Evolutionary conservation across 2,797 vertebrate genomes (phyloP).

Genomic region (Protosalanx chinensis): DNA sequence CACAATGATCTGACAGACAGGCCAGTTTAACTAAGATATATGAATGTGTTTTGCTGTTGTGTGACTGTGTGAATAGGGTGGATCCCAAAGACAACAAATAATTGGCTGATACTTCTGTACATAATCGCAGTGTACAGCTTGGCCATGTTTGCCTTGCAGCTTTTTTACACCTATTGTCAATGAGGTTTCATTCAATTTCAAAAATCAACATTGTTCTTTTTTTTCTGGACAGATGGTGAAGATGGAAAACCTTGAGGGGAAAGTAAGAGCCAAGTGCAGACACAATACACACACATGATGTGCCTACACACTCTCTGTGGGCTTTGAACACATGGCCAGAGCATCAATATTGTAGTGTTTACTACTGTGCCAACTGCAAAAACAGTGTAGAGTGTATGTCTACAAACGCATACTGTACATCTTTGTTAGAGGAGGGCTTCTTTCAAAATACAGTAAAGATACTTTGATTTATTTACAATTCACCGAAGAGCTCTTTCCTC

Average conservation of each 20-base stretch:
- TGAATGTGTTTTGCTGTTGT: neutral
- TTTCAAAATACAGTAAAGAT: constrained; percentile 7
- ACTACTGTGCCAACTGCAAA: constrained; percentile 7
- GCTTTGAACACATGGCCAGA: constrained; percentile 17
- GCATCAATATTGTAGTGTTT: constrained; percentile 23
- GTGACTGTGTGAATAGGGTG: neutral
- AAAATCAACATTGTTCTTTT: neutral
- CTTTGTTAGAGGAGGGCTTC: neutral
- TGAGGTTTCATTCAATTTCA: constrained; percentile 3
- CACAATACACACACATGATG: constrained; percentile 5
- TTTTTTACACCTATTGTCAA: constrained; percentile 6
- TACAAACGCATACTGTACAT: neutral
- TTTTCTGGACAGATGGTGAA: constrained; percentile 26
- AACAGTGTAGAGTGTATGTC: constrained; percentile 1
- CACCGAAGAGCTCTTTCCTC: constrained; percentile 10
- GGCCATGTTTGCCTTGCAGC: too few species aligned
- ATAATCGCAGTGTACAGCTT: neutral
- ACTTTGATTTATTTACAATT: constrained; percentile 5
- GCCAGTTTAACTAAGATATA: too few species aligned
- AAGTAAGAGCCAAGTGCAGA: constrained; percentile 14
- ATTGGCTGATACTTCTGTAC: neutral
- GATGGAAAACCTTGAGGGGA: constrained; percentile 23
- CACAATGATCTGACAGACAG: too few species aligned
- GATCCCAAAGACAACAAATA: neutral
- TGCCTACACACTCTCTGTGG: neutral